phyloP scores from a whole-genome alignment of 2,797 vertebrate genomes.

The Rhadinocentrus ornatus region DNA sequence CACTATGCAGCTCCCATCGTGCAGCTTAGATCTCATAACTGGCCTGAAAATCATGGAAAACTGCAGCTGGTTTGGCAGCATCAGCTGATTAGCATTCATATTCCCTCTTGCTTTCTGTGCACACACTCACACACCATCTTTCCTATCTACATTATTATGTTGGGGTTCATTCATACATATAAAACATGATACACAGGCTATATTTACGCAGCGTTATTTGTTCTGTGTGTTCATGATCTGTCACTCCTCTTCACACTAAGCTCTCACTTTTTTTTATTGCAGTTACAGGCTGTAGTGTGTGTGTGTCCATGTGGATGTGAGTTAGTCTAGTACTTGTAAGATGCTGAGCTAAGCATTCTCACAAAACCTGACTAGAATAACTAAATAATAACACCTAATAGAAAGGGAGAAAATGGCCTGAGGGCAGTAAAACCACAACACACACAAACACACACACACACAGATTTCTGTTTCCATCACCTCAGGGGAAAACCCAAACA shows the following conservation, averaged over 20 bases:
- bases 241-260: constrained; percentile 15
- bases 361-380: constrained; percentile 50
- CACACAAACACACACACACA: neutral
- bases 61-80: constrained; percentile 60
- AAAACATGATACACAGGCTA: constrained; percentile 20
- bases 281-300: constrained; percentile 27
- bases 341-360: constrained; percentile 42
- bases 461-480: constrained; percentile 3
- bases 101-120: constrained; percentile 25
- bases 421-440: neutral
- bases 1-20: constrained; percentile 49
- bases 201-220: constrained; percentile 35
- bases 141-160: constrained; percentile 33
- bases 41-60: constrained; percentile 60
- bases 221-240: constrained; percentile 27
- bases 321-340: constrained; percentile 14
- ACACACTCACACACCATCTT: constrained; percentile 1
- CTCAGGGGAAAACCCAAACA: neutral
- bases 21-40: constrained; percentile 57
- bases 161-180: constrained; percentile 1
- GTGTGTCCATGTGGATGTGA: neutral
- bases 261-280: constrained; percentile 29
- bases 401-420: constrained; percentile 1
- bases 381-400: neutral
- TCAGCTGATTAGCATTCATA: constrained; percentile 65